A percentile compares a stretch with the other conserved stretches of the same genome.
These are phyloP conservation scores for Leucophora obtusa DNA, from an alignment of 2,888 invertebrate genomes.

Conservation along the genomic window DNA sequence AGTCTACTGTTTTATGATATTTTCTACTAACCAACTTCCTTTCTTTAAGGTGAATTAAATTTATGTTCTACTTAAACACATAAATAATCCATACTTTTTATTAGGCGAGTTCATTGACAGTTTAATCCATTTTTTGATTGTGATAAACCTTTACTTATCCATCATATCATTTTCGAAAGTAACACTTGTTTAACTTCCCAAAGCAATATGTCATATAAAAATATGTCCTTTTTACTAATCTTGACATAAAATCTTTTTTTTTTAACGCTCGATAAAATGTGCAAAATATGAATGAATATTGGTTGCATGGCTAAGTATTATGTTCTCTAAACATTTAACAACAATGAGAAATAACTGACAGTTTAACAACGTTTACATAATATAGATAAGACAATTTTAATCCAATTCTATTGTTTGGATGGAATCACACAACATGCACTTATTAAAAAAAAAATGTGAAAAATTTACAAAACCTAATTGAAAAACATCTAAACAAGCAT, in stretches of 20 bases:
- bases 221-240: constrained; percentile 56
- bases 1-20: too few species aligned
- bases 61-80: too few species aligned
- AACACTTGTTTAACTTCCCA: constrained; percentile 61
- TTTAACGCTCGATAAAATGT: constrained; percentile 34
- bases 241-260: constrained; percentile 51
- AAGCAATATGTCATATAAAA: constrained; percentile 21
- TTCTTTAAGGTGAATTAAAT: too few species aligned
- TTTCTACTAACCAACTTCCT: too few species aligned
- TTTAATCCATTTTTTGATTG: constrained; percentile 10
- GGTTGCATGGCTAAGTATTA: constrained; percentile 43
- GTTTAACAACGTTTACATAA: constrained; percentile 62
- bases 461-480: constrained; percentile 55
- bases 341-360: constrained; percentile 65
- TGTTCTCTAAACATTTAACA: constrained; percentile 12
- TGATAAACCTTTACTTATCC: constrained; percentile 18
- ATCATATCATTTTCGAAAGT: constrained; percentile 14
- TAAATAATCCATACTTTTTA: neutral
- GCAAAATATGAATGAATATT: constrained; percentile 44
- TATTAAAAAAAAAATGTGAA: constrained; percentile 13
- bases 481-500: constrained; percentile 66
- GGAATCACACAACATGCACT: constrained; percentile 15
- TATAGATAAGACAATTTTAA: constrained; percentile 60
- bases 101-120: constrained; percentile 22
- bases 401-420: constrained; percentile 66